These are phyloP conservation scores for Leptinotarsa tumamoca DNA, from an alignment of 2,888 invertebrate genomes.

Conservation along the genomic window DNA sequence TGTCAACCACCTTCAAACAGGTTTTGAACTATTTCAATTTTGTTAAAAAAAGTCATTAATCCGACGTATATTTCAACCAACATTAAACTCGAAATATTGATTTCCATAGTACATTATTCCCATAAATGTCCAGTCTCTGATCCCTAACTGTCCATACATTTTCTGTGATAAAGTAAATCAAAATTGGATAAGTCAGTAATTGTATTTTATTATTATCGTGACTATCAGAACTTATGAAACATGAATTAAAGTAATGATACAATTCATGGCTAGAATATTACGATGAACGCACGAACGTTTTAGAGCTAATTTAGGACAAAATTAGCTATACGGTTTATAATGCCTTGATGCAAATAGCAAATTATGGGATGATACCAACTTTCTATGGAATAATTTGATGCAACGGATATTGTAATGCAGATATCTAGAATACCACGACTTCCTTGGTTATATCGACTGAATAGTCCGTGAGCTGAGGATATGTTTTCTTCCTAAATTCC, in stretches of 20 bases:
- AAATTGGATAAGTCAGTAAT: slow-evolving; percentile 35
- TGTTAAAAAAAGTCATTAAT: background rate
- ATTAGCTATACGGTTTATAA: slow-evolving; percentile 2
- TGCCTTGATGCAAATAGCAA: background rate
- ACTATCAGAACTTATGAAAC: slow-evolving; percentile 37
- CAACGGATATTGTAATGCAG: slow-evolving; percentile 1
- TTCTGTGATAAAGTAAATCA: slow-evolving; percentile 12
- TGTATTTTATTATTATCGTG: slow-evolving; percentile 39
- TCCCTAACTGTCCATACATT: background rate
- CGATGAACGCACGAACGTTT: slow-evolving; percentile 18
- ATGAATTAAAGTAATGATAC: slow-evolving; percentile 32
- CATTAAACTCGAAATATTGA: background rate
- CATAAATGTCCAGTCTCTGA: background rate
- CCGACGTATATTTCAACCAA: background rate
- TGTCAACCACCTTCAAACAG: no score
- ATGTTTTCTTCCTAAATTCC: no score
- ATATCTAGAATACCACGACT: background rate
- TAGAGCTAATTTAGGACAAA: slow-evolving; percentile 6
- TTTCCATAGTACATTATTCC: background rate
- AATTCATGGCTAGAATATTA: slow-evolving; percentile 27
- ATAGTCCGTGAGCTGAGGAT: no score
- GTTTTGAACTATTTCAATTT: background rate
- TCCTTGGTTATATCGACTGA: no score
- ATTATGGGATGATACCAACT: slow-evolving; percentile 5
- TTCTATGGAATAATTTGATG: background rate